Conservation (phyloP, 2,888 invertebrate genomes). For the Blomia tropicalis region DNA sequence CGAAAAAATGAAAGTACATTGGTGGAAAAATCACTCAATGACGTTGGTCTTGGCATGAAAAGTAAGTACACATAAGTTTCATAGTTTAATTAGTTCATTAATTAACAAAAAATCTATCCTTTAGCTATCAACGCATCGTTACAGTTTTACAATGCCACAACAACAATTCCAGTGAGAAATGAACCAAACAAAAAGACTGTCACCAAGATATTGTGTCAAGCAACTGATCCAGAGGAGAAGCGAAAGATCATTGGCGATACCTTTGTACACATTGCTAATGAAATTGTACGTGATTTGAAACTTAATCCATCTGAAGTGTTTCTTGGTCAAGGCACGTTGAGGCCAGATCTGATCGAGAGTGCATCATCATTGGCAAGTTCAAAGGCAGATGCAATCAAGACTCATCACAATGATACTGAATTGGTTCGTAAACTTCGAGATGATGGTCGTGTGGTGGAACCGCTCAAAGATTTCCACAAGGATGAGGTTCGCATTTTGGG, state of each 20-base stretch:
- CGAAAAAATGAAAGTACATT: constrained; percentile 78
- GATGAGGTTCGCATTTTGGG: constrained; percentile 85
- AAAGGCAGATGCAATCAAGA: constrained; percentile 91
- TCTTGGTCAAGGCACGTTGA: constrained; percentile 80
- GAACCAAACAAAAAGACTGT: constrained; percentile 45
- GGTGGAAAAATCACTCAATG: constrained; percentile 64
- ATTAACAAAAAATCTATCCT: constrained; percentile 23
- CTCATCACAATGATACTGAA: constrained; percentile 97
- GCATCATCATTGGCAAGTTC: constrained; percentile 64
- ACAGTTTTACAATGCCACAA: constrained; percentile 51
- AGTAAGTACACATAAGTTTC: constrained; percentile 32
- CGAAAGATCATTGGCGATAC: constrained; percentile 97
- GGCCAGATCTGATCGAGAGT: constrained; percentile 96
- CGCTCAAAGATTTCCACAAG: constrained; percentile 96
- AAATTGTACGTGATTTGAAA: constrained; percentile 68
- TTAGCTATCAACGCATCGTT: constrained; percentile 42
- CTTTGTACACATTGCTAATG: constrained; percentile 66
- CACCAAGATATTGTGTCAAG: constrained; percentile 69
- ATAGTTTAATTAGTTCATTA: neutral
- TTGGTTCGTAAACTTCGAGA: constrained; percentile 59
- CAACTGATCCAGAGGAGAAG: constrained; percentile 87
- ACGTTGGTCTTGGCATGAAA: constrained; percentile 63
- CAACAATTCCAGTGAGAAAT: constrained; percentile 51
- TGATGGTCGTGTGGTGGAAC: constrained; percentile 78
- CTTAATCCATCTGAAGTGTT: constrained; percentile 80